Evolutionary conservation across 2,888 invertebrate genomes (phyloP).

Genomic region (Tenthredo livida): DNA sequence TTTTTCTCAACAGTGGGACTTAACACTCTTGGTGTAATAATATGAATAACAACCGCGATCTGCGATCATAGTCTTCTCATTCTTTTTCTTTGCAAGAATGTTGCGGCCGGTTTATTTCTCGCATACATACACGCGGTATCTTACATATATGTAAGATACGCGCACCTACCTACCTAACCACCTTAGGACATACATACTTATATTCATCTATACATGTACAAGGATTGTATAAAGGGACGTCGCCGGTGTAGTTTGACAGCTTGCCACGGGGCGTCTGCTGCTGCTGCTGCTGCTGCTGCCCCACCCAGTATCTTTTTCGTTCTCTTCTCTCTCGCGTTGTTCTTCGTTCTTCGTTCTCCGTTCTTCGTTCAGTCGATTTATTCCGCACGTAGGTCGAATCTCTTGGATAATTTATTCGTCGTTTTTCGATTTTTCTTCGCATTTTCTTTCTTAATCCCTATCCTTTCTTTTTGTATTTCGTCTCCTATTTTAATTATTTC

Average conservation of each 20-base stretch:
- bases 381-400: conserved; percentile 5
- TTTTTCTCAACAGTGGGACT: neutral
- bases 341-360: too few relatives aligned
- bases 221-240: conserved; percentile 55
- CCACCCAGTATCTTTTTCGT: conserved; percentile 69
- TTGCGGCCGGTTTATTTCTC: conserved; percentile 30
- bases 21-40: neutral
- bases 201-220: neutral
- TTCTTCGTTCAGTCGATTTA: neutral
- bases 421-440: neutral
- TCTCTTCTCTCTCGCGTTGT: conserved; percentile 50
- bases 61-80: neutral
- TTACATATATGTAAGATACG: neutral
- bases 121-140: neutral
- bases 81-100: neutral
- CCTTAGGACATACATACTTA: neutral
- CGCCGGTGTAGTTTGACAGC: conserved; percentile 76
- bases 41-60: neutral
- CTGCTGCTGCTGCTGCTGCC: conserved; percentile 75
- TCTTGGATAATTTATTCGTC: neutral
- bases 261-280: conserved; percentile 77
- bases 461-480: neutral
- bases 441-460: neutral
- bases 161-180: too few relatives aligned
- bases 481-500: neutral